Evolutionary conservation across 2,113 vertebrate genomes (phyloP), one percentile per base, ranked within the genome.

Genomic region (Perca flavescens): DNA sequence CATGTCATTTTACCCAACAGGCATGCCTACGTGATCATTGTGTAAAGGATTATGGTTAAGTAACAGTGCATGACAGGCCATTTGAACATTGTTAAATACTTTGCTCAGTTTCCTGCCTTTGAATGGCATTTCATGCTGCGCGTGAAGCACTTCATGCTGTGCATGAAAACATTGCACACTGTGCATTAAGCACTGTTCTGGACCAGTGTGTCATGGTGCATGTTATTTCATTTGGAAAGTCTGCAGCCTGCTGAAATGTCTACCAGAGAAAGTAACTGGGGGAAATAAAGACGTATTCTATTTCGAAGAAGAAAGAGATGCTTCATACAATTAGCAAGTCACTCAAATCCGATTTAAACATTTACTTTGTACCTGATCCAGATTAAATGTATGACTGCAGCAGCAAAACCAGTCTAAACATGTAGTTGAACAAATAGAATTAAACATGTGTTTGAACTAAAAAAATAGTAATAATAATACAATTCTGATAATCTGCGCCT

Each of bases 1-100:
- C 80, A 70, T 72, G 66, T 47, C 47, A 70, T 25, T 75, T 52
- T 62, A 58, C 56, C 62, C 19, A 61, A 36, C 40, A 19, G 28
- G 58, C 40, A 43, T 28, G n/a, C 34, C 36, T 12, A 67, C 2
- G 2, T 31, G 19, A 73, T 43, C 6, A 34, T 4, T 6, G 22
- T 52, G 17, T 25, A 60, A 46, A 69, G 68, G 19, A 25, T 3
- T 74, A 46, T 47, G 16, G 31, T 47, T 81, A 4, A 36, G 46
- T 50, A 50, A n/a, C 6, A 31, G 57, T 31, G 6, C 17, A 64
- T 21, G 4, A 19, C 6, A 0, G 14, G 19, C n/a, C 10, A 78
- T 34, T 19, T 22, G 25, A 47, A 34, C 9, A 28, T 19, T 34
- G 28, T 49, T 43, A 61, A 77, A 19, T 19, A 16, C 49, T 54